Evolutionary conservation across 1,140 invertebrate genomes (phyloP).

Genomic region (Drosophila parabipectinata): DNA sequence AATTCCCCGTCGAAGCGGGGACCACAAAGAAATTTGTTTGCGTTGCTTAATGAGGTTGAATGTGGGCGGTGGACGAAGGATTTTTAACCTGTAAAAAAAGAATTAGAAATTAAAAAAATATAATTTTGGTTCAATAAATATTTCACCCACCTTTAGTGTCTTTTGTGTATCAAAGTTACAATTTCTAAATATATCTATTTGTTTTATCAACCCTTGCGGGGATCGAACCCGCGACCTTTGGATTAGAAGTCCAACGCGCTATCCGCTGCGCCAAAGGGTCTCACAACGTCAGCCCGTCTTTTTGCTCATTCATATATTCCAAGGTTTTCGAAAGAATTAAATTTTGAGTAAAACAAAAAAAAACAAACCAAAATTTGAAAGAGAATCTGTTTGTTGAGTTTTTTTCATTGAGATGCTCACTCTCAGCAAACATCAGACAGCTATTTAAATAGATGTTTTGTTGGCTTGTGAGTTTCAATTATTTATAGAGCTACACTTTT

Average conservation of each 20-base stretch:
- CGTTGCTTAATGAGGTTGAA: constrained; percentile 65
- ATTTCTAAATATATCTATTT: not conserved
- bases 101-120: no score
- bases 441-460: constrained; percentile 47
- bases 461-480: constrained; percentile 17
- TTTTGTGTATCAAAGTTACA: not conserved
- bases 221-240: constrained; percentile 88
- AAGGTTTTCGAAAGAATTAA: not conserved
- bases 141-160: no score
- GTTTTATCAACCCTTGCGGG: constrained; percentile 86
- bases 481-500: constrained; percentile 50
- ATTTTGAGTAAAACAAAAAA: constrained; percentile 6
- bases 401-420: not conserved
- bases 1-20: constrained; percentile 4
- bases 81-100: not conserved
- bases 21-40: constrained; percentile 43
- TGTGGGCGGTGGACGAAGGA: constrained; percentile 23
- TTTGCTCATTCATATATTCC: not conserved
- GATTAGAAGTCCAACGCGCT: constrained; percentile 88
- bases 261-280: constrained; percentile 86
- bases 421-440: constrained; percentile 22
- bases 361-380: not conserved
- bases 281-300: not conserved
- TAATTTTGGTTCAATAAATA: no score
- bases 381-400: not conserved